Evolutionary conservation across 2,888 invertebrate genomes (phyloP), one percentile per base, ranked within the genome.

Genomic region (Acronicta leporina): DNA sequence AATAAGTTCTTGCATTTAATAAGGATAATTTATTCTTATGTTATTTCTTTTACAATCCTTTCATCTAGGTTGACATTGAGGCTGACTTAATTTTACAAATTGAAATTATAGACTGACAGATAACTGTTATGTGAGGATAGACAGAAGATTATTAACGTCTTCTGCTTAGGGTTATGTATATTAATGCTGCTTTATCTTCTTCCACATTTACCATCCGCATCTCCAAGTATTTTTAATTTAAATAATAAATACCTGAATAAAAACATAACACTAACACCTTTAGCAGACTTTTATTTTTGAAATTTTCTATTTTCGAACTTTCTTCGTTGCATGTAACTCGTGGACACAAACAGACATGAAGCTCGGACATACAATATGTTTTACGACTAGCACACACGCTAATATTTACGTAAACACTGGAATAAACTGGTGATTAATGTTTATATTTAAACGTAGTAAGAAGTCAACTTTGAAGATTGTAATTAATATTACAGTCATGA

Each of bases 371-470:
- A 41, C 46, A 46, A 38, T 44, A 45, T 47, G 7, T 41, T 69
- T 73, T 69, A 69, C 58, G 66, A 63, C 60, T 47, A 13, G 20
- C 40, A 47, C n/a, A 47, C 16, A 56, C 25, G 27, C 53, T 59
- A 69, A 61, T 73, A 59, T 69, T 67, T 59, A 57, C 15, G 42
- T 43, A 49, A 14, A 20, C 20, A 49, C 70, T 42, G 46, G 45
- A 64, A 71, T 76, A 73, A 51, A 54, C 57, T 38, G 27, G 49
- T 57, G 69, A 69, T 69, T 73, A 63, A 75, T 47, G 56, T 27
- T 38, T 43, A 13, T 48, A 58, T 59, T 33, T 47, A 57, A 66
- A 49, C 44, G 13, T 46, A 30, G 16, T 50, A 48, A 45, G 30
- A 62, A 55, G 41, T 57, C 46, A 27, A 42, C 40, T 68, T 58